These are phyloP conservation scores for Rhinoptilus africanus DNA, from an alignment of 2,113 vertebrate species.

Conservation along the genomic window DNA sequence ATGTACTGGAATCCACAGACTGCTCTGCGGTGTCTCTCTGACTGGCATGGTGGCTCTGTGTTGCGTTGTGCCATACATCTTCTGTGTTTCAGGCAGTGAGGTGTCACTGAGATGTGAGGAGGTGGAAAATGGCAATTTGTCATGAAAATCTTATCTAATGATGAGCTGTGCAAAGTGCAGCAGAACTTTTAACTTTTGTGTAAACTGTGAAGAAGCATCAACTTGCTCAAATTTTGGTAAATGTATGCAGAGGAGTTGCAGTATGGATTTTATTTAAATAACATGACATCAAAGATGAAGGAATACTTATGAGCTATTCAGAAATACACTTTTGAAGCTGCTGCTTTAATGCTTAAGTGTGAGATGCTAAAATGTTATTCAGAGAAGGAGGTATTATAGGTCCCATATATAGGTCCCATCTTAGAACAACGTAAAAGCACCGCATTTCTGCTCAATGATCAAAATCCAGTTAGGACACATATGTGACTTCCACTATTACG, in stretches of 20 bases:
- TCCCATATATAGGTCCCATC: not conserved
- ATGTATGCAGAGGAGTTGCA: not conserved
- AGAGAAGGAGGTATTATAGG: not conserved
- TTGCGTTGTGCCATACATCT: not conserved
- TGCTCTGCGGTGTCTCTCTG: not conserved
- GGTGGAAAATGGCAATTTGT: not conserved
- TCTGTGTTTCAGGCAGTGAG: not conserved
- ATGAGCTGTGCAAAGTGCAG: not conserved
- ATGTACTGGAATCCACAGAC: not conserved
- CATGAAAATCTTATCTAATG: slow-evolving; percentile 3
- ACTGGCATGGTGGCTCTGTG: not conserved
- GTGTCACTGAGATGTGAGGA: not conserved
- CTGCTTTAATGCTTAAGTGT: not conserved
- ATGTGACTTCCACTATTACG: not conserved
- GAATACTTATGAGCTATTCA: not conserved
- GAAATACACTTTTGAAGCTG: not conserved
- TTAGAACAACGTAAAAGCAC: not conserved
- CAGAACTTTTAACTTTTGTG: not conserved
- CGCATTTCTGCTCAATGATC: not conserved
- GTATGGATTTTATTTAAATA: not conserved
- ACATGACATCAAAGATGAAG: not conserved
- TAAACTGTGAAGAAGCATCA: not conserved
- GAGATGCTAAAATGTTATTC: not conserved
- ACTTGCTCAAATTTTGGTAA: not conserved
- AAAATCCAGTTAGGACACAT: not conserved